Percentiles rank a stretch among this genome's conserved stretches.
Conservation (phyloP, 2,113 vertebrate species). For the Podiceps cristatus region DNA sequence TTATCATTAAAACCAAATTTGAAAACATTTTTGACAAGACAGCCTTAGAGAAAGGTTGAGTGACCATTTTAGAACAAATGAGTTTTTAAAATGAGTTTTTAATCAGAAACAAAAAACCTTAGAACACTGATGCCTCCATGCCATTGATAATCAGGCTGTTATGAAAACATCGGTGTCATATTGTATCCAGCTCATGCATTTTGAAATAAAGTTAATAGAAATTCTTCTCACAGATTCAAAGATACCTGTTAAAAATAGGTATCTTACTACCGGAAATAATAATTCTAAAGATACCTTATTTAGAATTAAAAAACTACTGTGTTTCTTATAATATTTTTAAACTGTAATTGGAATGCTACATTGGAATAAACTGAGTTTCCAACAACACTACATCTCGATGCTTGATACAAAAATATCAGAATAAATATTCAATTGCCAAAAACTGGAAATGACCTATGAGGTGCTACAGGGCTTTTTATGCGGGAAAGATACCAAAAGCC, state of each 20-base stretch:
- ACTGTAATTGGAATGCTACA: not conserved
- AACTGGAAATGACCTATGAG: not conserved
- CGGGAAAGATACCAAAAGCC: not conserved
- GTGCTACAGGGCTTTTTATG: not conserved
- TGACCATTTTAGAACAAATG: not conserved
- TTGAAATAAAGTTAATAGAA: not conserved
- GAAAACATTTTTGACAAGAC: not conserved
- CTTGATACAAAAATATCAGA: not conserved
- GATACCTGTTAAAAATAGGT: not conserved
- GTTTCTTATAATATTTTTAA: not conserved
- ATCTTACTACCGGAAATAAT: no score
- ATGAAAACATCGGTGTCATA: not conserved
- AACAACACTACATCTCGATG: not conserved
- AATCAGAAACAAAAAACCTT: not conserved
- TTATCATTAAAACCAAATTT: not conserved
- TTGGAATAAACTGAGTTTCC: not conserved
- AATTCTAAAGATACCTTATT: no score
- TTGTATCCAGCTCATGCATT: not conserved
- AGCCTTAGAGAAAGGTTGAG: not conserved
- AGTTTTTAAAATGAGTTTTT: no score
- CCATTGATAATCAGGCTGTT: not conserved
- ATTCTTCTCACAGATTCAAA: not conserved
- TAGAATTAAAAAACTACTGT: no score
- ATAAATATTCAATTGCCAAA: not conserved
- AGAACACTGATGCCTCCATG: not conserved